Evolutionary conservation across 2,888 invertebrate genomes (phyloP), one percentile per base, ranked within the genome.

Genomic region (Theretra japonica): DNA sequence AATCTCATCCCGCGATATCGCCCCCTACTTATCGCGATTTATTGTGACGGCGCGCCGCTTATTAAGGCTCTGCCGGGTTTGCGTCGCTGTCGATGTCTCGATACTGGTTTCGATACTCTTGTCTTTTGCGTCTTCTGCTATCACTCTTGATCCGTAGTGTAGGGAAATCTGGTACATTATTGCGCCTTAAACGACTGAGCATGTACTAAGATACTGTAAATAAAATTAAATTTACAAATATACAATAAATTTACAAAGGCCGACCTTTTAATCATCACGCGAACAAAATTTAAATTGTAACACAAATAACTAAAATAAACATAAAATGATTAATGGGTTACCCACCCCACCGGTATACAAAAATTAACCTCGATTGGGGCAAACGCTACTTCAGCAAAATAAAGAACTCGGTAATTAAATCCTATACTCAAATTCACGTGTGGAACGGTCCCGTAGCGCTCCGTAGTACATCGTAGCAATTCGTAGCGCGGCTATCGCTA

Each of bases 401-500:
- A 41, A 65, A 65, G 65, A 65, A 65, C 15, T 17, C 65, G 11
- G 28, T 60, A 65, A 65, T 23, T 23, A 23, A 17, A n/a, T 4
- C 5, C n/a, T 23, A 6, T 41, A 62, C 41, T 21, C 15, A 62
- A 62, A 62, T 19, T 53, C 6, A 62, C 28, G 28, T 59, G 60
- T 23, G 23, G 41, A 65, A 41, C 48, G 21, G n/a, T 65, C 15
- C 41, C 41, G 65, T 65, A 48, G 48, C 48, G 17, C 17, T 6
- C n/a, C 19, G 23, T 65, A 23, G 41, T 23, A 48, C 21, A 4
- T 23, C 65, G 65, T 65, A 65, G 65, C 48, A 23, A 17, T 23
- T 41, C 65, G 48, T 65, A 58, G 69, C 23, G 69, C n/a, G 48
- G 41, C 57, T 70, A 70, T 70, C 69, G 58, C 33, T 58, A 58